phyloP scores from a whole-genome alignment of 2,113 vertebrate genomes.

The Notarius lentiginosus region DNA sequence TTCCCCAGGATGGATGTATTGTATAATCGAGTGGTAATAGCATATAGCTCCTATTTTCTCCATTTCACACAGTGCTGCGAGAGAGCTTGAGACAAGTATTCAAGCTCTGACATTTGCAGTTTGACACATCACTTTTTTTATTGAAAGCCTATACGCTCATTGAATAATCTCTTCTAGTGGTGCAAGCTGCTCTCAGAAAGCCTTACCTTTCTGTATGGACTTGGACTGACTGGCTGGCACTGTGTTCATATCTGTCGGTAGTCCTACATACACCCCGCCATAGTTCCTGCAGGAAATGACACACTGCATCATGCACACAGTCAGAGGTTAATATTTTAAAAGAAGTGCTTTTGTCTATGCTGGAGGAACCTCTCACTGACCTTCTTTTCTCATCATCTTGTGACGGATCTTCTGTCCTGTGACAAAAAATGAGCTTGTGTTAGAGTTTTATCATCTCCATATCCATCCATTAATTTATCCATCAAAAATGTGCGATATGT shows the following conservation, averaged over 20 bases:
- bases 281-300: conserved; percentile 82
- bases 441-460: conserved; percentile 19
- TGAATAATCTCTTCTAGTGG: conserved; percentile 6
- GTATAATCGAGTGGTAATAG: conserved; percentile 34
- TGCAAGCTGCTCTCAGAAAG: not conserved
- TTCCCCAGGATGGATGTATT: conserved; percentile 23
- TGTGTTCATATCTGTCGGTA: conserved; percentile 78
- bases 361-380: conserved; percentile 61
- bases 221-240: conserved; percentile 82
- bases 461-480: not conserved
- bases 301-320: not conserved
- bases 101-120: not conserved
- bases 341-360: not conserved
- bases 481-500: not conserved
- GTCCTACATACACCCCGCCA: conserved; percentile 90
- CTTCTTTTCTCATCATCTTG: conserved; percentile 92
- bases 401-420: conserved; percentile 85
- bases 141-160: not conserved
- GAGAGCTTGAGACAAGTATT: not conserved
- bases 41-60: not conserved
- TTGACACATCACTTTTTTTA: not conserved
- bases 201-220: conserved; percentile 81
- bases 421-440: conserved; percentile 65
- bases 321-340: not conserved
- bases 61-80: not conserved